Base-by-base conservation (phyloP, 2,797 vertebrate species). In the Sebastes itinus region DNA sequence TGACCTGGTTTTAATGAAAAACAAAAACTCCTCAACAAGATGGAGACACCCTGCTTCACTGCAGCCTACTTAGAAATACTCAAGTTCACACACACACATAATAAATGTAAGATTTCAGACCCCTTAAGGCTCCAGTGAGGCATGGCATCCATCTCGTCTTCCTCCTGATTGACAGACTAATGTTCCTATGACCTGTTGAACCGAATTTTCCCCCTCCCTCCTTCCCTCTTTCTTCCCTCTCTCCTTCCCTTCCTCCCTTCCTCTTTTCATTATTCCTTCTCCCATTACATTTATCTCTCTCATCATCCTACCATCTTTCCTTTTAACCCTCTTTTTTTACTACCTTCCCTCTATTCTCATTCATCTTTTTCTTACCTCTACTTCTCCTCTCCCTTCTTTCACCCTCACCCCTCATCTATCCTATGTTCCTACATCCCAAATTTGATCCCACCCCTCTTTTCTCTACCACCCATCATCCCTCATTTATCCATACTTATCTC, bases 161-260 rank as follows among this genome's bases (percentile, higher is more conserved):
- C 73, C 80, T 89, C 78, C 75, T 87, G 80, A 91, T 93, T 91
- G 89, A 92, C 89, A 90, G 87, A 88, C 92, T 93, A 87, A 93
- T 90, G 89, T 94, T 90, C 86, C 86, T 89, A 27, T 93, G 82
- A 82, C 77, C 83, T 81, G 72, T 75, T 86, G 64, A 88, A 91
- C 83, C 78, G 1, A 85, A 76, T 77, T 77, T 82, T 88, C 61
- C 70, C 72, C 73, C 74, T 55, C 22, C 59, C 22, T 13, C 33
- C 49, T 52, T 32, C 14, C 32, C 52, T 11, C 42, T 52, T n/a
- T n/a, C 35, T 8, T 63, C 49, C 79, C 46, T 73, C 56, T 81
- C 90, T 94, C 90, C 93, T 72, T 63, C 63, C 61, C 32, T 80
- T 46, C 42, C 55, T 64, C 35, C 20, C 59, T 60, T 5, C 13